Base-by-base conservation (phyloP, 2,888 invertebrate genomes). In the Lutraria lutraria region DNA sequence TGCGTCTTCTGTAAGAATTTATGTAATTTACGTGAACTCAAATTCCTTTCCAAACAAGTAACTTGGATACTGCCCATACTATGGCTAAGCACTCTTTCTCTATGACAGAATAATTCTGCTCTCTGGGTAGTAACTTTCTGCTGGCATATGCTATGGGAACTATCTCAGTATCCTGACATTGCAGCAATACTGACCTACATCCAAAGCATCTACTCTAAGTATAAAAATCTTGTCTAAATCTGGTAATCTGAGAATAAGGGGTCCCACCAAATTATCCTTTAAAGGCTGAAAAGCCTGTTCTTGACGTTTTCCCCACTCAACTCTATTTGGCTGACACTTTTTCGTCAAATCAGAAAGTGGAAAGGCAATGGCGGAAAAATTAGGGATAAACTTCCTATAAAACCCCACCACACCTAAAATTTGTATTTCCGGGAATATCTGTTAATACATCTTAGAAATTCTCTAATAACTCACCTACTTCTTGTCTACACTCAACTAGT, bases 271-370 rank as follows among this genome's bases (percentile, higher is more conserved):
- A 53, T 25, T 54, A 53, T 43, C 43, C 68, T 83, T 88, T 12
- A 87, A 43, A 43, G 83, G 34, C 21, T 60, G 83, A 29, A 87
- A 87, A 56, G 79, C 83, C 60, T 76, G 52, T 79, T 87, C 83
- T 15, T 72, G 83, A 25, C 29, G 72, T 43, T 87, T 80, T 43
- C 43, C 76, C 87, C 87, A 87, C 16, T 54, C 52, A 21, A 83
- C 56, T 25, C 72, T 53, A 79, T 87, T 83, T 76, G 87, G 54
- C 31, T 87, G 87, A n/a, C 68, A 68, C 43, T 84, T 88, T 68
- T 91, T 90, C 3, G 92, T 92, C n/a, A 91, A n/a, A 56, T 91
- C 92, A 16, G 92, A 90, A 25, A 93, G 72, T 6, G 92, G 90
- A 0, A 76, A 54, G 6, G 92, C 89, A n/a, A 93, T 83, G 15